Conservation (phyloP, 2,113 vertebrate genomes). For the Tetrao urogallus region DNA sequence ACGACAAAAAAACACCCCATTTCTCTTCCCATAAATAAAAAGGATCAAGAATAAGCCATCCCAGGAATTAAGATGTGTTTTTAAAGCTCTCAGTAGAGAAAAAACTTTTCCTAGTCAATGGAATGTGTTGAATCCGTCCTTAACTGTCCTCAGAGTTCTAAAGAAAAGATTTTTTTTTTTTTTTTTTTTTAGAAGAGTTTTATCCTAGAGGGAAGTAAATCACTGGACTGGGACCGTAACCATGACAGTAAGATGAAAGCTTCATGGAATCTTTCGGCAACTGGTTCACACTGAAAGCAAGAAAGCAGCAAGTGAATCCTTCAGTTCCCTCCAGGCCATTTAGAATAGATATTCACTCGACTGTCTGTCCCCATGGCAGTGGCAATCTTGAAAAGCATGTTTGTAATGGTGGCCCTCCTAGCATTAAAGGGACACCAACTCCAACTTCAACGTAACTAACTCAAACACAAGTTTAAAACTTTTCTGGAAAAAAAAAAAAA, state of each 20-base stretch:
- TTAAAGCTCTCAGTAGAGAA: not conserved
- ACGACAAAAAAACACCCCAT: not conserved
- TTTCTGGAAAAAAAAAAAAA: not conserved
- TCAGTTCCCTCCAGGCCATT: conserved; percentile 13
- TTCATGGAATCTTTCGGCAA: conserved; percentile 29
- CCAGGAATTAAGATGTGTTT: not conserved
- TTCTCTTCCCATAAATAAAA: not conserved
- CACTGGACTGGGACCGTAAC: conserved; percentile 12
- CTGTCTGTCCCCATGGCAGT: conserved; percentile 56
- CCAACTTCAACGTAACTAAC: not conserved
- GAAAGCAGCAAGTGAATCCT: conserved; percentile 41
- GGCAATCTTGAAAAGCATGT: conserved; percentile 14
- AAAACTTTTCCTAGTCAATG: not conserved
- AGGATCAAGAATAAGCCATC: not conserved
- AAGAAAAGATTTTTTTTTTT: not conserved
- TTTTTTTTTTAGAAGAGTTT: not conserved
- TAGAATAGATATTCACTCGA: conserved; percentile 45
- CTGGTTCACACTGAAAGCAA: conserved; percentile 24
- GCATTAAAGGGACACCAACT: not conserved
- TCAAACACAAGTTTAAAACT: not conserved
- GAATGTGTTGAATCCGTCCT: not conserved
- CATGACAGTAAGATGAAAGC: conserved; percentile 61
- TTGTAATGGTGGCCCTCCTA: not conserved
- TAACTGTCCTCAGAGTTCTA: not conserved
- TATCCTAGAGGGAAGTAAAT: conserved; percentile 34